Base-by-base conservation (phyloP, 2,113 vertebrate species). In the Datnioides undecimradiatus region DNA sequence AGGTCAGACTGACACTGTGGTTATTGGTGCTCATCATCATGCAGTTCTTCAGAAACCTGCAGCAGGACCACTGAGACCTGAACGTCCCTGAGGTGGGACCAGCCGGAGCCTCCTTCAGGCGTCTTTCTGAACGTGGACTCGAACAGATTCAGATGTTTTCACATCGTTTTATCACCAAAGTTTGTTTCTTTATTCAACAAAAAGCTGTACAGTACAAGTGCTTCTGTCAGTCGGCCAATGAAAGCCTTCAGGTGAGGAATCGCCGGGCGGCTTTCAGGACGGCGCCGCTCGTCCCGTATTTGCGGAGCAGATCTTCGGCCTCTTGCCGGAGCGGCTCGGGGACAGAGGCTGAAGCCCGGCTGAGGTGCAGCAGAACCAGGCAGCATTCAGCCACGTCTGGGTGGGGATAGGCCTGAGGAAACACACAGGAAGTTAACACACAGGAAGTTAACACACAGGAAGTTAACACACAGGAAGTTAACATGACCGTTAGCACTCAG, bases 311-410 rank as follows among this genome's bases (percentile, higher is more conserved):
- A 21, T 91, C 86, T 73, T 89, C 63, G 2, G 96, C 97, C 52
- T 85, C 60, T 2, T 87, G 46, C 2, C 57, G 92, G 14, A 96
- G 79, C 6, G 92, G 82, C 0, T 74, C 85, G 0, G 92, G 73
- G 41, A 96, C 55, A 0, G 62, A 36, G 3, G 87, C 59, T 0
- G 88, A 92, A 23, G 83, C 90, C 29, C 83, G 43, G 25, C 85
- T 65, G 0, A 95, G 27, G 85, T 96, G 93, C n/a, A 97, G 95
- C 7, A 99, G 77, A 1, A 99, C 91, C 0, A 99, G 95, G 73
- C 97, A 98, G 80, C 97, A 97, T 52, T 99, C 98, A 12, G 96
- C 63, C 4, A 99, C 97, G 0, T 98, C 96, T 0, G 98, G 98
- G 76, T 94, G 98, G 0, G 95, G 94, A 86, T 89, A 96, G 68